phyloP scores from a whole-genome alignment of 2,888 invertebrate genomes.

The Oxyteleia sp. region DNA sequence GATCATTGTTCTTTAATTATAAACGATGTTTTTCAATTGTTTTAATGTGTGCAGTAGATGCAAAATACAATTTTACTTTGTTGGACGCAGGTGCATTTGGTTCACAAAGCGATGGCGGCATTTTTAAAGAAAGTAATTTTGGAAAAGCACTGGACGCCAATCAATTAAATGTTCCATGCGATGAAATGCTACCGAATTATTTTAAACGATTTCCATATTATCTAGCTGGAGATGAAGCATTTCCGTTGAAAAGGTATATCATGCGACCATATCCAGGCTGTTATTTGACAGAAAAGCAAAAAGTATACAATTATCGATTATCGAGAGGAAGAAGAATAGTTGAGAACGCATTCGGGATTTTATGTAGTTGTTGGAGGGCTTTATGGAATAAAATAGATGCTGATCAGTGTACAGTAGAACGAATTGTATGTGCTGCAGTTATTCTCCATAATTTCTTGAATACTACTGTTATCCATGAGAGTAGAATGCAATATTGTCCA shows the following conservation, averaged over 20 bases:
- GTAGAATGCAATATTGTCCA: conserved; percentile 26
- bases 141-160: conserved; percentile 14
- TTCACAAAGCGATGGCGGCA: conserved; percentile 12
- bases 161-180: neutral
- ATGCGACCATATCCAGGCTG: conserved; percentile 18
- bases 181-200: neutral
- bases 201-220: neutral
- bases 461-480: neutral
- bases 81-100: conserved; percentile 51
- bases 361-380: conserved; percentile 61
- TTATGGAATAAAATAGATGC: conserved; percentile 58
- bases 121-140: conserved; percentile 19
- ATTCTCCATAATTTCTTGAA: conserved; percentile 55
- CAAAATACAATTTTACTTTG: conserved; percentile 43
- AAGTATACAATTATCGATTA: conserved; percentile 18
- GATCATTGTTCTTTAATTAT: conserved; percentile 61
- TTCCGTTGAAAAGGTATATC: conserved; percentile 10
- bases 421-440: conserved; percentile 27
- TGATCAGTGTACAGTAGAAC: too few species aligned
- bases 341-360: conserved; percentile 76
- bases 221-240: conserved; percentile 12
- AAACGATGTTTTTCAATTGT: conserved; percentile 50
- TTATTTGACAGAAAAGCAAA: neutral
- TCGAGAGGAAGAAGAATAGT: conserved; percentile 44
- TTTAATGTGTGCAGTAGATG: conserved; percentile 48